Conservation (phyloP, 2,888 invertebrate species). For the Steinernema carpocapsae region DNA sequence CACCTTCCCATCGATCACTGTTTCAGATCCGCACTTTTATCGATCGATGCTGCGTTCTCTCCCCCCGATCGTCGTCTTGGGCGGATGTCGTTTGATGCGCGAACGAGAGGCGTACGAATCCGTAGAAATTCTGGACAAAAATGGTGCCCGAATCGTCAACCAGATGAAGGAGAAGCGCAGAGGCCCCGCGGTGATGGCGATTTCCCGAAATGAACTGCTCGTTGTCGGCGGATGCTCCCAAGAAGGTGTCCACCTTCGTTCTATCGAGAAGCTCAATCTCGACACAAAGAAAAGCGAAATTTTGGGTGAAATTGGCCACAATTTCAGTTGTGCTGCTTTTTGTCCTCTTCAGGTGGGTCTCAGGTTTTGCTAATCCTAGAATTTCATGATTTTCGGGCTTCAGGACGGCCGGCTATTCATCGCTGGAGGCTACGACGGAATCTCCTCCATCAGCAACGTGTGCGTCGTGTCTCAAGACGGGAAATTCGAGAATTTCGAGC, state of each 20-base stretch:
- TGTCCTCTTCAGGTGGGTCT: conserved; percentile 35
- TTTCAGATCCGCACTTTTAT: background rate
- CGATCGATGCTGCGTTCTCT: conserved; percentile 11
- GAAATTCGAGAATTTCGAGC: conserved; percentile 33
- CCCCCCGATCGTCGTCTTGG: conserved; percentile 42
- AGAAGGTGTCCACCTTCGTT: conserved; percentile 30
- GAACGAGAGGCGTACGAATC: conserved; percentile 40
- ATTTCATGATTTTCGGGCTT: conserved; percentile 7
- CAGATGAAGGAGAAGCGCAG: conserved; percentile 37
- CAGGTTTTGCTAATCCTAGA: too few relatives aligned
- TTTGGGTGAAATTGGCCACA: background rate
- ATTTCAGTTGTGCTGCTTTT: conserved; percentile 38
- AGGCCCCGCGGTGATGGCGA: conserved; percentile 37
- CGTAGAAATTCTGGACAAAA: conserved; percentile 36
- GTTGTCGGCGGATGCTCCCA: conserved; percentile 38
- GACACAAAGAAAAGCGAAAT: background rate
- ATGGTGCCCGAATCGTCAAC: conserved; percentile 16
- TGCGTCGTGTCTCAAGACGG: conserved; percentile 2
- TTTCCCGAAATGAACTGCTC: background rate
- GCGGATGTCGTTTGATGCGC: conserved; percentile 37
- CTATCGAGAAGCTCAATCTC: conserved; percentile 9
- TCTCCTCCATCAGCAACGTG: conserved; percentile 30
- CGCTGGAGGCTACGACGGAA: conserved; percentile 45
- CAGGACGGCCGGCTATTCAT: conserved; percentile 38
- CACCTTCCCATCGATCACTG: background rate